These are phyloP conservation scores for Hypomecis punctinalis DNA, from an alignment of 2,888 invertebrate genomes.

Conservation along the genomic window DNA sequence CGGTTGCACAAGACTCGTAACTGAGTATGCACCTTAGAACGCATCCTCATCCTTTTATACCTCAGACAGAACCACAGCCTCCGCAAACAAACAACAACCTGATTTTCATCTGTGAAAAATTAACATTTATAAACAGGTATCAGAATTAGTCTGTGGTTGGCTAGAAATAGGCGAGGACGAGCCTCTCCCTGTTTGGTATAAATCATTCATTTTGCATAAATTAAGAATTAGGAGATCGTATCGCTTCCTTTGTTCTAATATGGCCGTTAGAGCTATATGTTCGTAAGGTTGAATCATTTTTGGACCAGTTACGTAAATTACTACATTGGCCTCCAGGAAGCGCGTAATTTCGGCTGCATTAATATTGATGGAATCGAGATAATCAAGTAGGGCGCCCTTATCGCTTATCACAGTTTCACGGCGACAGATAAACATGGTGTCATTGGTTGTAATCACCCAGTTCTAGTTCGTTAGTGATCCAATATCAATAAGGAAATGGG, in stretches of 20 bases:
- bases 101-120: conserved; percentile 10
- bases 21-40: conserved; percentile 42
- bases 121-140: conserved; percentile 13
- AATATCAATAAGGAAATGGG: conserved; percentile 8
- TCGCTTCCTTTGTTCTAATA: conserved; percentile 17
- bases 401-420: neutral
- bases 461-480: conserved; percentile 8
- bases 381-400: conserved; percentile 2
- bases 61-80: conserved; percentile 13
- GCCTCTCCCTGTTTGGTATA: conserved; percentile 16
- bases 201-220: conserved; percentile 19
- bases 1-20: conserved; percentile 38
- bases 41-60: conserved; percentile 60
- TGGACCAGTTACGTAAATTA: conserved; percentile 15
- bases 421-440: conserved; percentile 3
- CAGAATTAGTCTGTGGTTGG: conserved; percentile 20
- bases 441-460: conserved; percentile 8
- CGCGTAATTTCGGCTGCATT: conserved; percentile 9
- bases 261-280: neutral
- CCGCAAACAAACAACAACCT: conserved; percentile 11
- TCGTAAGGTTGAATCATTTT: neutral
- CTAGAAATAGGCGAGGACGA: conserved; percentile 19
- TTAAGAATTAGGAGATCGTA: neutral
- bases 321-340: conserved; percentile 1
- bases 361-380: conserved; percentile 15